These are phyloP conservation scores for Mesoclemmys tuberculata DNA, from an alignment of 2,113 vertebrate species.

Conservation along the genomic window DNA sequence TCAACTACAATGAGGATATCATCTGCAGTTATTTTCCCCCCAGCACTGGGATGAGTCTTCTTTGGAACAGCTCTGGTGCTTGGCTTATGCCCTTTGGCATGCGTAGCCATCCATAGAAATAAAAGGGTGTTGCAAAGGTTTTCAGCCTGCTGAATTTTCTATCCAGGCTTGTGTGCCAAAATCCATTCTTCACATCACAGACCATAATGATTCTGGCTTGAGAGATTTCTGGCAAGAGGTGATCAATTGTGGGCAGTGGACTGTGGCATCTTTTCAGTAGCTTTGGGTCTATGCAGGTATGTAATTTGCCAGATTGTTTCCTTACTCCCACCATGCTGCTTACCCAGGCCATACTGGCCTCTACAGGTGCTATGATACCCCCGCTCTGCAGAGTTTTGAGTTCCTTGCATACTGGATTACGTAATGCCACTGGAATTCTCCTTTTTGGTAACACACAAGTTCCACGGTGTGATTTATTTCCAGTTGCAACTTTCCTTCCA, in stretches of 20 bases:
- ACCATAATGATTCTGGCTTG: not conserved
- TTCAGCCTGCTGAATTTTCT: not conserved
- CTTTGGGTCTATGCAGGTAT: not conserved
- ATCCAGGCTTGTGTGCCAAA: not conserved
- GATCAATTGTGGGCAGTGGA: not conserved
- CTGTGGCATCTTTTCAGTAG: not conserved
- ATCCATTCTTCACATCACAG: not conserved
- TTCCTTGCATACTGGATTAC: not conserved
- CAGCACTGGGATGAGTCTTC: not conserved
- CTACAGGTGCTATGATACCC: not conserved
- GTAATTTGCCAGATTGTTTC: not conserved
- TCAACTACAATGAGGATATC: not conserved
- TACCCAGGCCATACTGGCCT: not conserved
- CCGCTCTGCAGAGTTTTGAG: not conserved
- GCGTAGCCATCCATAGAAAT: not conserved
- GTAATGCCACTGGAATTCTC: not conserved
- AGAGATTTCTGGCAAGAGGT: not conserved
- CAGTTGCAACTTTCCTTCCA: too few species aligned
- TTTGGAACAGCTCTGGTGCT: not conserved
- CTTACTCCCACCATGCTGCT: not conserved
- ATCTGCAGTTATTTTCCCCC: not conserved
- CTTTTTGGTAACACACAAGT: too few species aligned
- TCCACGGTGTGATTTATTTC: too few species aligned
- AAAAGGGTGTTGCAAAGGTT: not conserved
- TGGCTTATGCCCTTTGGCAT: not conserved